Evolutionary conservation across 2,113 vertebrate genomes (phyloP), one percentile per base, ranked within the genome.

Genomic region (Myrmophylax atrothorax): DNA sequence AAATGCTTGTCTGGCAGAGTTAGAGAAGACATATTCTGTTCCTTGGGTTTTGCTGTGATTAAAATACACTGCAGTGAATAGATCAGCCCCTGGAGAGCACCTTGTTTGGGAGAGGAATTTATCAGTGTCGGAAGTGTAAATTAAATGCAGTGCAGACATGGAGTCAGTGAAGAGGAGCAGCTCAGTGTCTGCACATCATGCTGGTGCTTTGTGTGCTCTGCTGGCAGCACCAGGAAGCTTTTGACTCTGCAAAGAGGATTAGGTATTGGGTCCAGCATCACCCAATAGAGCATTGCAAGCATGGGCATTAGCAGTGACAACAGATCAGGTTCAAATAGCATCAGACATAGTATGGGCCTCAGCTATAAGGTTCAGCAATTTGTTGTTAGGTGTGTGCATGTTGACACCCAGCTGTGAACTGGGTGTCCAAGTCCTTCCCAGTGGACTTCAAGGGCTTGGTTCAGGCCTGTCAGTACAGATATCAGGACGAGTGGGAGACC

Each of bases 1-100:
- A 97, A 95, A 89, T 58, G 58, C 84, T 87, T 87, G 31, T 91
- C 93, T 97, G 59, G 84, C 69, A 89, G 84, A 90, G 55, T 77
- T 75, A 75, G 88, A 91, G 89, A 84, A 91, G 87, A 73, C 67
- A 18, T 87, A 87, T 75, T 93, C 84, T 63, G 33, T 90, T 95
- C 70, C 72, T 87, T 20, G 29, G 29, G 15, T 81, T 94, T 83
- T 89, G 63, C 44, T 96, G 74, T 80, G 90, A 78, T 88, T 94
- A 86, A 89, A 87, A 90, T 80, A 79, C 16, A 64, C 58, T 18
- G 18, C 52, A 74, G 62, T 10, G 15, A 94, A 93, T 87, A 92
- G 77, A 91, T 94, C 81, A 92, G 37, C 12, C 52, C 69, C 52
- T 16, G 5, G 87, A 94, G 91, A 95, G 80, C 74, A 81, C 16